These are phyloP conservation scores for Ammodytes dubius DNA, from an alignment of 2,113 vertebrate species.

Conservation along the genomic window DNA sequence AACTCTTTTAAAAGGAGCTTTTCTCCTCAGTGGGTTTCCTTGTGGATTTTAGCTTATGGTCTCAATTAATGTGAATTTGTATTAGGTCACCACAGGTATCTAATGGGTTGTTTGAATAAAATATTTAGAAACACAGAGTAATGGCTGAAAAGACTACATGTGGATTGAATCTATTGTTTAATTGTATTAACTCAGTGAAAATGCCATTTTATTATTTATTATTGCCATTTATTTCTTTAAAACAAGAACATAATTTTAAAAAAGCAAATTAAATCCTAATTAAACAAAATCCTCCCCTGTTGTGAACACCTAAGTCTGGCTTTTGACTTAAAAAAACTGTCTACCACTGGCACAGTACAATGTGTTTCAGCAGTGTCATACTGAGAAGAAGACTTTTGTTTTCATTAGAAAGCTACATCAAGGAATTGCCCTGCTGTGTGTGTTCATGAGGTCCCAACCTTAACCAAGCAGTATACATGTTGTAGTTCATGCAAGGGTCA, in stretches of 20 bases:
- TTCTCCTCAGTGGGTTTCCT: background rate
- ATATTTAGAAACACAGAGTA: conserved; percentile 3
- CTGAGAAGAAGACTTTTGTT: conserved; percentile 11
- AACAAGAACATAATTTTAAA: background rate
- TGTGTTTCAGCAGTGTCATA: conserved; percentile 3
- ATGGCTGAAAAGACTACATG: conserved; percentile 8
- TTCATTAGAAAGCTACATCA: conserved; percentile 46
- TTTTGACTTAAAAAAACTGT: conserved; percentile 1
- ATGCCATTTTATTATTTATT: conserved; percentile 39
- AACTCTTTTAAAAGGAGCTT: conserved; percentile 9
- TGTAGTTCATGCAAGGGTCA: background rate
- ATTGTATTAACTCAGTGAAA: conserved; percentile 4
- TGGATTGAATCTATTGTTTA: conserved; percentile 29
- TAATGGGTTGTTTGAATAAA: conserved; percentile 15
- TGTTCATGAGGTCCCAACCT: background rate
- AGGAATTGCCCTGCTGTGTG: conserved; percentile 22
- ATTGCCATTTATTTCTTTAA: background rate
- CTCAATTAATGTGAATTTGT: conserved; percentile 12
- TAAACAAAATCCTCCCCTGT: background rate
- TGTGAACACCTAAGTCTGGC: background rate
- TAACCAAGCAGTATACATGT: conserved; percentile 2
- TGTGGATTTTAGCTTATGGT: conserved; percentile 16
- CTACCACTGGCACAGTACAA: no score
- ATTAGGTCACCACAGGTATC: conserved; percentile 28
- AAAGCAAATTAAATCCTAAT: conserved; percentile 8